These are phyloP conservation scores for Melangyna quadrimaculata DNA, from an alignment of 2,888 invertebrate species.

Conservation along the genomic window DNA sequence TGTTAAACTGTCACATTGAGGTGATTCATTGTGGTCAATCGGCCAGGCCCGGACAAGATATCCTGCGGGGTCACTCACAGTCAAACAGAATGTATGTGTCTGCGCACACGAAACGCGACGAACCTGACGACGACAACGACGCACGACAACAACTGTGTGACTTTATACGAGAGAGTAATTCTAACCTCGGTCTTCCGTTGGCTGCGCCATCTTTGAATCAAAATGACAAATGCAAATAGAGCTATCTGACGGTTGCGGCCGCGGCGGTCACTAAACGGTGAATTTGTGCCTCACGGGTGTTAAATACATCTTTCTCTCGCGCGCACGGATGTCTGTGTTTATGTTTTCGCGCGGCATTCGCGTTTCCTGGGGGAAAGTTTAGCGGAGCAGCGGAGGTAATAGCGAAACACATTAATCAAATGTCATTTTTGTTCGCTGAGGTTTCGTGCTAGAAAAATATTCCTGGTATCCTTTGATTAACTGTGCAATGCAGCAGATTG, in stretches of 20 bases:
- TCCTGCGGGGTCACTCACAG: constrained; percentile 64
- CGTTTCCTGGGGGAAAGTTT: constrained; percentile 26
- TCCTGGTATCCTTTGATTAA: constrained; percentile 49
- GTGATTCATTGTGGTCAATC: constrained; percentile 69
- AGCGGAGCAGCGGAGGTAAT: background rate
- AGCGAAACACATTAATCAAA: constrained; percentile 62
- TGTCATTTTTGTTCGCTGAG: constrained; percentile 23
- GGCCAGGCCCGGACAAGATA: constrained; percentile 47
- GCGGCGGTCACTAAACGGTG: constrained; percentile 66
- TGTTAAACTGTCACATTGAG: constrained; percentile 73
- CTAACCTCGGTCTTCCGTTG: background rate
- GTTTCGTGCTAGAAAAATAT: constrained; percentile 32
- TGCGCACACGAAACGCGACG: constrained; percentile 23
- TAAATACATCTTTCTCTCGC: constrained; percentile 60
- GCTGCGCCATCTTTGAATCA: constrained; percentile 21
- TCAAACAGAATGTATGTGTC: constrained; percentile 11
- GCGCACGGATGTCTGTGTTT: background rate
- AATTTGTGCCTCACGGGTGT: constrained; percentile 68
- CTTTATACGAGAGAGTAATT: background rate
- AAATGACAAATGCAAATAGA: constrained; percentile 71
- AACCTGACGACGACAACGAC: constrained; percentile 4
- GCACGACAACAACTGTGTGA: background rate
- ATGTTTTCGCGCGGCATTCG: constrained; percentile 31
- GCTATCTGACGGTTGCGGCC: constrained; percentile 41
- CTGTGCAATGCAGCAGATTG: constrained; percentile 50